A percentile compares a stretch with the other conserved stretches of the same genome.
phyloP scores from a whole-genome alignment of 2,888 invertebrate genomes.

The Latheticus oryzae region DNA sequence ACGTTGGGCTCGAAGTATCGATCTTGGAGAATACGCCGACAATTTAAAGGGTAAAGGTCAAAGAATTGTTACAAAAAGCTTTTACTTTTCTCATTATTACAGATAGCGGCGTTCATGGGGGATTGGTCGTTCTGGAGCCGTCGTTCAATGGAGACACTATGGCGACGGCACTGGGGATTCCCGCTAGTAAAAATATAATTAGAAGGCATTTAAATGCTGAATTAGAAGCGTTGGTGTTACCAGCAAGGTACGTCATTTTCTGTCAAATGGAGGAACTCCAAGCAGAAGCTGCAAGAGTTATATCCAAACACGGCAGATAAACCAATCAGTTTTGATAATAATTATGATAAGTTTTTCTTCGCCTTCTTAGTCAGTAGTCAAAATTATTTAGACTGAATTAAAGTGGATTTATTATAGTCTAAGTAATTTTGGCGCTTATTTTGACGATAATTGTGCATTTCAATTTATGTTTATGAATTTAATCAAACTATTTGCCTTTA shows the following conservation, averaged over 20 bases:
- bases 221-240: slow-evolving; percentile 89
- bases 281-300: slow-evolving; percentile 79
- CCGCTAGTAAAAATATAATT: slow-evolving; percentile 93
- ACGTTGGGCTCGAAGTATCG: slow-evolving; percentile 93
- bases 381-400: slow-evolving; percentile 32
- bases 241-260: slow-evolving; percentile 92
- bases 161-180: slow-evolving; percentile 92
- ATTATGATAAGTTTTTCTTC: slow-evolving; percentile 30
- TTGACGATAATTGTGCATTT: slow-evolving; percentile 49
- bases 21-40: slow-evolving; percentile 92
- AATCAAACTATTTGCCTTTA: slow-evolving; percentile 51
- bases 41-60: slow-evolving; percentile 82
- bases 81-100: slow-evolving; percentile 50
- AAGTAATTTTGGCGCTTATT: slow-evolving; percentile 35
- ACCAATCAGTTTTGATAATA: slow-evolving; percentile 45
- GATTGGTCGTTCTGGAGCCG: slow-evolving; percentile 91
- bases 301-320: slow-evolving; percentile 72
- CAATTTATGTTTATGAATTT: slow-evolving; percentile 32
- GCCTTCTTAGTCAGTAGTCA: slow-evolving; percentile 31
- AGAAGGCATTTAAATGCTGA: slow-evolving; percentile 91
- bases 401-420: slow-evolving; percentile 14
- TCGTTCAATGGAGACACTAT: slow-evolving; percentile 95
- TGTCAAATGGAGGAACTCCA: slow-evolving; percentile 88
- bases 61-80: neutral
- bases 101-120: slow-evolving; percentile 97